Evolutionary conservation across 2,888 invertebrate genomes (phyloP), one percentile per base, ranked within the genome.

Genomic region (Phragmatobia fuliginosa): DNA sequence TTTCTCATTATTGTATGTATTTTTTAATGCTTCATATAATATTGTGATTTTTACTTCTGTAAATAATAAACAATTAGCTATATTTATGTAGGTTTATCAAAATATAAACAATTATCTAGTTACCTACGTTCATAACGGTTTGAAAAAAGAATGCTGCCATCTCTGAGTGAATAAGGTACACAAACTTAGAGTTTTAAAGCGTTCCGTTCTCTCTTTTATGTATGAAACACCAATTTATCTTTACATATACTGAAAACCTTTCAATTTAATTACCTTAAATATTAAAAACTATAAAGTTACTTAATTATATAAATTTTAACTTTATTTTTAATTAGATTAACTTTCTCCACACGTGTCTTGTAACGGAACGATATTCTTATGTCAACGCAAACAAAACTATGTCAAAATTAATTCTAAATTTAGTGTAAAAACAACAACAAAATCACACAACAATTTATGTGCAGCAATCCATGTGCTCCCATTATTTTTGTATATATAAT

Each of bases 321-420:
- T 5, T 4, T 56, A 21, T 28, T 3, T 0, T 0, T n/a, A 25
- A 28, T 11, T 32, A 21, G 14, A 0, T 11, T 28, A 58, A 58
- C 45, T 69, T 32, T 10, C 52, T 16, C 67, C 67, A 65, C 67
- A 72, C 68, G 69, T 74, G 25, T 65, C 69, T 7, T 72, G 66
- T 64, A 81, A 83, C 75, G 82, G 74, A 87, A 83, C 80, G 82
- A 74, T 67, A 82, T 83, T 79, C 88, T 87, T 86, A 90, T 93
- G 94, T 94, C 94, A 94, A 92, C 92, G 92, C 94, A 93, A 94
- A 94, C 92, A 93, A 94, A 93, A 93, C 89, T 92, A 92, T 92
- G 94, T 94, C 93, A 93, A 93, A 92, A 91, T 86, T 90, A 90
- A 84, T 91, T 92, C 91, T 90, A 94, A 94, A 93, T 94, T 94